phyloP scores from a whole-genome alignment of 2,888 invertebrate species.

The Metalampra italica region DNA sequence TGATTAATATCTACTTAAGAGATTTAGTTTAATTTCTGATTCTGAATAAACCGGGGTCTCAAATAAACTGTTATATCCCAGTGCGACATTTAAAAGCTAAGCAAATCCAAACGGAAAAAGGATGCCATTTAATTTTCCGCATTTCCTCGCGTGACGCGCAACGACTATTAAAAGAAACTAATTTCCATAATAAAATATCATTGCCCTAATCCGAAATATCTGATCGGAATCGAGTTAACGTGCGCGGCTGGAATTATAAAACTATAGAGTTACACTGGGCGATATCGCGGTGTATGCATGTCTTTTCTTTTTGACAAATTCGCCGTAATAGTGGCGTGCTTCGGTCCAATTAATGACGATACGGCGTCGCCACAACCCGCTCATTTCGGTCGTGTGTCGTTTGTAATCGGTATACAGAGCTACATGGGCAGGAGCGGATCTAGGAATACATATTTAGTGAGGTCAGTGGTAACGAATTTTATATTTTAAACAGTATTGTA shows the following conservation, averaged over 20 bases:
- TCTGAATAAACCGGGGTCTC: too few species aligned
- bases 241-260: conserved; percentile 70
- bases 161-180: conserved; percentile 71
- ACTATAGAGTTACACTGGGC: conserved; percentile 66
- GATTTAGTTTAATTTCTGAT: too few species aligned
- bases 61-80: too few species aligned
- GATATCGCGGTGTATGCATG: conserved; percentile 68
- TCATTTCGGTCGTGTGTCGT: conserved; percentile 61
- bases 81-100: conserved; percentile 6
- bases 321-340: conserved; percentile 71
- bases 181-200: conserved; percentile 73
- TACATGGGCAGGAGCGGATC: conserved; percentile 1
- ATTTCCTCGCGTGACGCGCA: conserved; percentile 57
- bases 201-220: conserved; percentile 51
- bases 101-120: conserved; percentile 24
- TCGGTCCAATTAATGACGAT: conserved; percentile 69
- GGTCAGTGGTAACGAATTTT: too few species aligned
- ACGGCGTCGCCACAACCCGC: conserved; percentile 66
- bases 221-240: conserved; percentile 72
- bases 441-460: not conserved
- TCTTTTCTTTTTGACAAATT: conserved; percentile 66
- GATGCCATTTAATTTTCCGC: conserved; percentile 53
- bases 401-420: conserved; percentile 9
- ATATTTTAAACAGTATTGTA: too few species aligned
- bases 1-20: too few species aligned